Conservation (phyloP, 2,113 vertebrate genomes). For the Tretioscincus oriximinensis region DNA sequence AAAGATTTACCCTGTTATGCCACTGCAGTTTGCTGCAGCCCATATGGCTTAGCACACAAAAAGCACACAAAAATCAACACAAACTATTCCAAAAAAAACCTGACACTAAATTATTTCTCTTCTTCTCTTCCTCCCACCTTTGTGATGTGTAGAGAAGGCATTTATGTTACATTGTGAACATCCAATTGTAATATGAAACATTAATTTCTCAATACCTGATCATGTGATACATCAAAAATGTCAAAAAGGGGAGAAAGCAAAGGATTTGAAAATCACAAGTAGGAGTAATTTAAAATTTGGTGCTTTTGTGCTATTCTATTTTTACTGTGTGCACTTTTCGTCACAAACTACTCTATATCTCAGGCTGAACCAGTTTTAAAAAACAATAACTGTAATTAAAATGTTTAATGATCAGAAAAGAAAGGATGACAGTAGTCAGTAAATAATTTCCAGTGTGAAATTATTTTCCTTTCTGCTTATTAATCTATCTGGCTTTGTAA, state of each 20-base stretch:
- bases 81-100: not conserved
- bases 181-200: not conserved
- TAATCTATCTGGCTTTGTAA: not conserved
- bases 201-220: not conserved
- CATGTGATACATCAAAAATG: not conserved
- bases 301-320: too few relatives aligned
- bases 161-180: not conserved
- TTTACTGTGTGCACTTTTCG: too few relatives aligned
- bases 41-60: not conserved
- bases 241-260: not conserved
- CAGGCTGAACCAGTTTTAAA: too few relatives aligned
- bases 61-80: too few relatives aligned
- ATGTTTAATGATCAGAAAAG: too few relatives aligned
- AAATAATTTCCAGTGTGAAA: too few relatives aligned
- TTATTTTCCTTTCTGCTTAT: not conserved
- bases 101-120: not conserved
- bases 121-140: not conserved
- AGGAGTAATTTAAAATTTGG: too few relatives aligned
- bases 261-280: not conserved
- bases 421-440: too few relatives aligned
- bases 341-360: too few relatives aligned
- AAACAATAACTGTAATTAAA: too few relatives aligned
- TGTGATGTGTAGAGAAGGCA: not conserved
- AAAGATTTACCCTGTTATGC: not conserved
- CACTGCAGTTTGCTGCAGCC: not conserved